Conservation (phyloP, 2,888 invertebrate genomes). For the Beris chalybata region DNA sequence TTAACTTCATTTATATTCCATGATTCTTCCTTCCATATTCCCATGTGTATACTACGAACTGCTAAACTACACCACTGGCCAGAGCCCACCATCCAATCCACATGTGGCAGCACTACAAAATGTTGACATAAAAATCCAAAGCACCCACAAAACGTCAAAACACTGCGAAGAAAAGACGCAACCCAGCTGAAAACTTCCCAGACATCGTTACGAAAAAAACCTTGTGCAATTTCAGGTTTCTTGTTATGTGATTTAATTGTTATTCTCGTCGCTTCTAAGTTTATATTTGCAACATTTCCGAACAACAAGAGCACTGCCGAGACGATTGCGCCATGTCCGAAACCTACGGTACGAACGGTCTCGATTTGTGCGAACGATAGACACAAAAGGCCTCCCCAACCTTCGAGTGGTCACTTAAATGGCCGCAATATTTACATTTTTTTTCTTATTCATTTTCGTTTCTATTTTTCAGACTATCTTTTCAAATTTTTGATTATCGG, state of each 20-base stretch:
- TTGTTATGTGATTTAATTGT: conserved; percentile 20
- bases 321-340: conserved; percentile 41
- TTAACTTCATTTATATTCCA: no score
- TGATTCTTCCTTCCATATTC: no score
- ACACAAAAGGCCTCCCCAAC: conserved; percentile 15
- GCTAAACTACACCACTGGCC: not conserved
- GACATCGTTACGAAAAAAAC: conserved; percentile 11
- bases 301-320: no score
- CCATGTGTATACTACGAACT: no score
- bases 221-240: conserved; percentile 3
- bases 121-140: conserved; percentile 4
- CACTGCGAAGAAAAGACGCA: conserved; percentile 10
- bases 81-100: not conserved
- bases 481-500: conserved; percentile 86
- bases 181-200: conserved; percentile 18
- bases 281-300: not conserved
- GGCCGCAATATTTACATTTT: conserved; percentile 13
- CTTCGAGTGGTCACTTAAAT: conserved; percentile 8
- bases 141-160: conserved; percentile 22
- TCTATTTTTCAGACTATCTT: conserved; percentile 68
- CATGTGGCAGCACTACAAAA: not conserved
- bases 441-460: conserved; percentile 13
- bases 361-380: conserved; percentile 16
- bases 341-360: conserved; percentile 40
- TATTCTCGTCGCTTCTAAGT: not conserved